Evolutionary conservation across 2,113 vertebrate species (phyloP).

Genomic region (Cyanoliseus patagonus): DNA sequence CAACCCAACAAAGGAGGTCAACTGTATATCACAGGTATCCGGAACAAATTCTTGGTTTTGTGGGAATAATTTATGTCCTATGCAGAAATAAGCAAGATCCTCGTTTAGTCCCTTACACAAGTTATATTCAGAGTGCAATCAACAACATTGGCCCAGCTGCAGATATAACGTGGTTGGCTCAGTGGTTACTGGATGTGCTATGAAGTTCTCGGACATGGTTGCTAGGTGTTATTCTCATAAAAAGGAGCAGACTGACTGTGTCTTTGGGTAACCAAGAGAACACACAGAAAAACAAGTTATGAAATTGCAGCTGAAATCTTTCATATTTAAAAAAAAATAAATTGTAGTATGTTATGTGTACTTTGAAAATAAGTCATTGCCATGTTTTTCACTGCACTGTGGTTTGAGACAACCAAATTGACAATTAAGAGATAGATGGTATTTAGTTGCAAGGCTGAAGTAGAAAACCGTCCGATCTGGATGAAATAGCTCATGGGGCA

Average conservation of each 20-base stretch:
- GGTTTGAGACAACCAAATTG: neutral
- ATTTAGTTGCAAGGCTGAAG: neutral
- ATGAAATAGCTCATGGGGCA: neutral
- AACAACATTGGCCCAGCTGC: neutral
- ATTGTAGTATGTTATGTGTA: rapidly evolving
- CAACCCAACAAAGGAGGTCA: neutral
- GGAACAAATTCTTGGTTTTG: neutral
- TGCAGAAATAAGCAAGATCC: neutral
- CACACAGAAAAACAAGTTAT: neutral
- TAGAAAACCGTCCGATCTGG: neutral
- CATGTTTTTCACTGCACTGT: neutral
- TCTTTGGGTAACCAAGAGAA: neutral
- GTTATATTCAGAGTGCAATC: neutral
- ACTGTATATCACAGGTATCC: neutral
- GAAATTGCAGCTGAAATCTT: neutral
- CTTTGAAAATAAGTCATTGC: neutral
- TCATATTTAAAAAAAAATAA: neutral
- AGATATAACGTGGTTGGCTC: neutral
- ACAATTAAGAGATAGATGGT: neutral
- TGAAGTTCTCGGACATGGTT: neutral
- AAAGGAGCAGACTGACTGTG: neutral
- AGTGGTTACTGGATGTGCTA: neutral
- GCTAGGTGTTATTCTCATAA: neutral
- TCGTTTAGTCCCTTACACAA: neutral
- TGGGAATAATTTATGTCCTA: neutral